Base-by-base conservation (phyloP, 1,140 invertebrate genomes). In the Pomacea maculata region DNA sequence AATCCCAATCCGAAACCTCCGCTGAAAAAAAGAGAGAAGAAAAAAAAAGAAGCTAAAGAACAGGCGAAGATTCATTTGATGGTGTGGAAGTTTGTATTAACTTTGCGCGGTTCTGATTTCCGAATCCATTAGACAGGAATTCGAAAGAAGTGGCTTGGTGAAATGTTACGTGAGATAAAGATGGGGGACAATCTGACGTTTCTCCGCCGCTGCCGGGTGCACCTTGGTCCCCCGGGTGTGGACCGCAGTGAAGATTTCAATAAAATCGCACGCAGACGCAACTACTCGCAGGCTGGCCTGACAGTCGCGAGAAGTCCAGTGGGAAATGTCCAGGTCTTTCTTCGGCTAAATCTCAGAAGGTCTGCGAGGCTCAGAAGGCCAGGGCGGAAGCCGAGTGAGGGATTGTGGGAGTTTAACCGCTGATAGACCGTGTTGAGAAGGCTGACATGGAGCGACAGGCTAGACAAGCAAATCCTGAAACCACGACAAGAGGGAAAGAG, bases 81-180 rank as follows among this genome's bases (percentile, higher is more conserved):
- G 57, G 57, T 61, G 57, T 61, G 57, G 57, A 61, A 61, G 57
- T 61, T 61, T 61, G 57, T 61, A 61, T 61, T 61, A 61, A 61
- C 57, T 61, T 61, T 61, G 75, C 75, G 45, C 10, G 55, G 61
- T 45, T 77, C 75, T 77, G 75, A 77, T 77, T 77, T 77, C 75
- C 75, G 75, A 77, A 67, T 63, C 75, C 67, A 77, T 77, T 77
- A 77, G 67, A 65, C 75, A 77, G 63, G 57, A 65, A 65, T 67
- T 67, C 67, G 64, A 67, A 63, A 77, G 67, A 15, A 63, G 29
- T 63, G 61, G 64, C 34, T n/a, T 9, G 61, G 61, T 34, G 64
- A 45, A 77, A 77, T 65, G 25, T 45, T 45, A n/a, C 52, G 12
- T 57, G 57, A 54, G 19, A 52, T 67, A 52, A 65, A 29, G 61